These are phyloP conservation scores for Manis pentadactyla DNA, from an alignment of 2,797 vertebrate genomes.

Conservation along the genomic window DNA sequence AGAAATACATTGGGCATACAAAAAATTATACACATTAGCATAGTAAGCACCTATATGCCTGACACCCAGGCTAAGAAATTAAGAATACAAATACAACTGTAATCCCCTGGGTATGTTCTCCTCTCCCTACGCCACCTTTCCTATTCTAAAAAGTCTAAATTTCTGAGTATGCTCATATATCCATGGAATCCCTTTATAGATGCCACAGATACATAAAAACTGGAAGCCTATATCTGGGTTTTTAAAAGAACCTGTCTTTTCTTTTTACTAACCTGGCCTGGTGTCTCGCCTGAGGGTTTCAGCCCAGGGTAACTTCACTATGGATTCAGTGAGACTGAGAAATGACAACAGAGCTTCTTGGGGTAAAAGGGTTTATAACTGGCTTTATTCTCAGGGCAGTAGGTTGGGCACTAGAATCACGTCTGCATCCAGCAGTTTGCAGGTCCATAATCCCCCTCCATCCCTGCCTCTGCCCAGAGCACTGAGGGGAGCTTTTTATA, in stretches of 20 bases:
- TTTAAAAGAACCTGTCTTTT: not conserved
- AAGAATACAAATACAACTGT: not conserved
- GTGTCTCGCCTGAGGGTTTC: no score
- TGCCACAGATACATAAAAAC: not conserved
- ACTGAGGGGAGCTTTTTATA: no score
- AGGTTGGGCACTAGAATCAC: no score
- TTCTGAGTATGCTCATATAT: not conserved
- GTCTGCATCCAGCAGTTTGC: no score
- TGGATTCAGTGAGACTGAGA: no score
- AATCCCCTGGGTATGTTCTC: not conserved
- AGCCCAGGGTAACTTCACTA: no score
- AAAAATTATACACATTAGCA: not conserved
- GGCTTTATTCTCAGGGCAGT: no score
- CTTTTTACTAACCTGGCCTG: not conserved
- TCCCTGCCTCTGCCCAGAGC: no score
- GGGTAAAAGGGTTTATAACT: no score
- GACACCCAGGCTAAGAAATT: not conserved
- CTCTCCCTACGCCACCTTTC: not conserved
- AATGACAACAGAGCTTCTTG: no score
- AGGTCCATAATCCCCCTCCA: no score
- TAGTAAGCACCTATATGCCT: not conserved
- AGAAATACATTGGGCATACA: not conserved
- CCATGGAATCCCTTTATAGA: not conserved
- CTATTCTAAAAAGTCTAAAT: not conserved
- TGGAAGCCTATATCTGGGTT: not conserved